Conservation (phyloP, 2,888 invertebrate species). For the Oligia latruncula region DNA sequence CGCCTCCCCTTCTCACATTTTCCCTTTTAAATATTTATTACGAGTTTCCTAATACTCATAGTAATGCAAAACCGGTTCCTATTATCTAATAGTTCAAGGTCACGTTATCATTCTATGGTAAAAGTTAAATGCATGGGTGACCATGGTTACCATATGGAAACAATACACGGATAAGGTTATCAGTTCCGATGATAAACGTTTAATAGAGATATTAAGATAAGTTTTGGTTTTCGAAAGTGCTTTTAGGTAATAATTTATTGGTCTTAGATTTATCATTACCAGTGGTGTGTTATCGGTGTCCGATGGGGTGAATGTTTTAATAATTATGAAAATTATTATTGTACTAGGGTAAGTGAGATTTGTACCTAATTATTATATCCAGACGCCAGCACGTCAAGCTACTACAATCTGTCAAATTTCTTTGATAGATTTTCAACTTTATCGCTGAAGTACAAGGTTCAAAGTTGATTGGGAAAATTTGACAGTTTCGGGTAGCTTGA, state of each 20-base stretch:
- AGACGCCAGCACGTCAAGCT: too few relatives aligned
- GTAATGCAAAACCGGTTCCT: constrained; percentile 8
- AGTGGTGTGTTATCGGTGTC: not conserved
- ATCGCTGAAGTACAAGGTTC: too few relatives aligned
- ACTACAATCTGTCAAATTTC: too few relatives aligned
- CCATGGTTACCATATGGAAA: constrained; percentile 62
- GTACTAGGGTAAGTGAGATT: constrained; percentile 2
- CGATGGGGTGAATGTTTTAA: not conserved
- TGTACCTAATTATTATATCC: not conserved
- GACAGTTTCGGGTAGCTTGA: too few relatives aligned
- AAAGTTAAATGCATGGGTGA: constrained; percentile 34
- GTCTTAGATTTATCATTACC: not conserved
- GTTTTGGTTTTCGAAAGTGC: constrained; percentile 27
- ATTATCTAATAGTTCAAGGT: constrained; percentile 58
- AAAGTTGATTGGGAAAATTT: too few relatives aligned
- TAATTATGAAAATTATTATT: constrained; percentile 14
- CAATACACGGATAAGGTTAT: constrained; percentile 22
- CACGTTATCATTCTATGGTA: constrained; percentile 43
- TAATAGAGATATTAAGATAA: constrained; percentile 28
- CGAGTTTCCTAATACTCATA: constrained; percentile 1
- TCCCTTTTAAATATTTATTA: constrained; percentile 14
- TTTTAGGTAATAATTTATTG: constrained; percentile 21
- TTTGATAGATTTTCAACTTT: too few relatives aligned
- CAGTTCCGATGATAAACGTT: constrained; percentile 19
- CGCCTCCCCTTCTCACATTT: constrained; percentile 2